Percentiles rank a stretch among this genome's conserved stretches.
These are phyloP conservation scores for Hestina assimilis DNA, from an alignment of 1,140 invertebrate genomes.

Conservation along the genomic window DNA sequence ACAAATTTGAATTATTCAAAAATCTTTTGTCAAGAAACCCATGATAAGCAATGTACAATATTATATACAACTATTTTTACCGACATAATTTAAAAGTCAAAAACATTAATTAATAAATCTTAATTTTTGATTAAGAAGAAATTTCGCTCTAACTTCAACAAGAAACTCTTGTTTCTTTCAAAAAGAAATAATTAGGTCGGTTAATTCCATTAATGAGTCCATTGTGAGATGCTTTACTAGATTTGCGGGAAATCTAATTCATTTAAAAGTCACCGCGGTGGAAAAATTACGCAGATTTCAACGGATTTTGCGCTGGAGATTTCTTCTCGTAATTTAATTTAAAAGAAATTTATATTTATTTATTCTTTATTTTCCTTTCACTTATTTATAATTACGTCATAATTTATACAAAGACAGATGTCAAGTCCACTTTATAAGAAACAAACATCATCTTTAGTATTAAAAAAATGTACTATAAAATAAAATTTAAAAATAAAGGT, in stretches of 20 bases:
- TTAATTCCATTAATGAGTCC: constrained; percentile 51
- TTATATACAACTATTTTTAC: neutral
- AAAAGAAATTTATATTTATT: neutral
- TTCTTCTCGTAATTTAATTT: neutral
- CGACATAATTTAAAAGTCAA: neutral
- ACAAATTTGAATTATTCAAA: too few species aligned
- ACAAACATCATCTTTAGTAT: too few species aligned
- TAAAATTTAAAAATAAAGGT: too few species aligned
- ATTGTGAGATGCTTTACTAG: constrained; percentile 47
- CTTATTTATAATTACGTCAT: too few species aligned
- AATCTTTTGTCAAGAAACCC: too few species aligned
- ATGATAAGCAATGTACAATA: too few species aligned
- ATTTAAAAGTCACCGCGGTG: constrained; percentile 37
- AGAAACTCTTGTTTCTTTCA: constrained; percentile 8
- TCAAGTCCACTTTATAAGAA: too few species aligned
- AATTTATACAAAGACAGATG: too few species aligned
- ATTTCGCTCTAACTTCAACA: neutral
- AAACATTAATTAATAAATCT: constrained; percentile 11
- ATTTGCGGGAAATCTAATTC: constrained; percentile 50
- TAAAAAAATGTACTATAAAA: too few species aligned
- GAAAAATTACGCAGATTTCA: constrained; percentile 37
- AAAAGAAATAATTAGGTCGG: constrained; percentile 58
- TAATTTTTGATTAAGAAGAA: constrained; percentile 16
- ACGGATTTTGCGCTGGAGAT: constrained; percentile 18
- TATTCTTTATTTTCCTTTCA: neutral